These are phyloP conservation scores for Eulemur macaco DNA, from an alignment of 2,113 vertebrate species.

Conservation along the genomic window DNA sequence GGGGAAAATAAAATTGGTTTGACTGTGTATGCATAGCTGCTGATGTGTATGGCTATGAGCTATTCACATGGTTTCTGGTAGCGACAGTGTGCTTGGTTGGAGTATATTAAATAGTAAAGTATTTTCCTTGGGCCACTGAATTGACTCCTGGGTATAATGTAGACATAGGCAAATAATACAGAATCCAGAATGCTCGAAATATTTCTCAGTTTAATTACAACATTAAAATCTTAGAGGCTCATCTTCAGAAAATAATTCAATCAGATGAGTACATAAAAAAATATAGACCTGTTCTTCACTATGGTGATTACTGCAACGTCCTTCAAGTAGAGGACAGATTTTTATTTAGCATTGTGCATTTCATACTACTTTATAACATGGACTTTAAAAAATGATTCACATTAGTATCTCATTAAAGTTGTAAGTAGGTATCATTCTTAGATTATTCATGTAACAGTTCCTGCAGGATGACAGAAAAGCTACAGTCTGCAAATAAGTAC, in stretches of 20 bases:
- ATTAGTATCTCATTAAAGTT: conserved; percentile 82
- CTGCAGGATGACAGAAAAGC: conserved; percentile 83
- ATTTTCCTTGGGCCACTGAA: conserved; percentile 39
- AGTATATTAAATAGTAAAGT: background rate
- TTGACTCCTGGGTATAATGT: background rate
- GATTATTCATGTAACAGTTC: conserved; percentile 81
- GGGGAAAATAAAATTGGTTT: background rate
- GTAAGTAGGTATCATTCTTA: conserved; percentile 80
- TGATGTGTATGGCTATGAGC: background rate
- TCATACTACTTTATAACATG: conserved; percentile 59
- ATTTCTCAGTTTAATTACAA: conserved; percentile 54
- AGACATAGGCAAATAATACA: background rate
- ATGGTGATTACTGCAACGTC: background rate
- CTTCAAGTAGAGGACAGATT: conserved; percentile 55
- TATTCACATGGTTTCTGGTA: background rate
- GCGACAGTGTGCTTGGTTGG: background rate
- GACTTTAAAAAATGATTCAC: conserved; percentile 69
- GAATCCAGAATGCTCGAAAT: background rate
- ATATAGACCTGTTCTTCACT: background rate
- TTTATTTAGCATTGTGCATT: conserved; percentile 67
- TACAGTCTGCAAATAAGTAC: conserved; percentile 83
- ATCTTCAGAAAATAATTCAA: conserved; percentile 46
- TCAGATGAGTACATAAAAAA: background rate
- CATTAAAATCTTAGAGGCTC: conserved; percentile 39
- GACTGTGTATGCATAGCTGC: background rate